Conservation (phyloP, 1,140 invertebrate species). For the Choristoneura fumiferana region DNA sequence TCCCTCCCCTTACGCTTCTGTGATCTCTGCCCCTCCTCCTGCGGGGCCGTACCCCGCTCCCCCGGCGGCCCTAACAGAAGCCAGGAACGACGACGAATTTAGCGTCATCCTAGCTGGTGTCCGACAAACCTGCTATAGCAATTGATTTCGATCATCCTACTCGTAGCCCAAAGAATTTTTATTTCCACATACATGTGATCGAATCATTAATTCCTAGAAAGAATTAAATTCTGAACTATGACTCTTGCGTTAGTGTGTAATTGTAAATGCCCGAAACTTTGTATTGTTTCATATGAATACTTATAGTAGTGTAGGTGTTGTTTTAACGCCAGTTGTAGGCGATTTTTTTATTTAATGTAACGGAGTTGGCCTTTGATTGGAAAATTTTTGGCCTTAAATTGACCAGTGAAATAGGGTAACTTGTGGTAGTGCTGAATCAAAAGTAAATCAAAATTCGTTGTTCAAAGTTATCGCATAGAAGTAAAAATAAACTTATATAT, state of each 20-base stretch:
- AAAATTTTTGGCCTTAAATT: no score
- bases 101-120: conserved; percentile 91
- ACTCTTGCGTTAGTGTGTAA: conserved; percentile 16
- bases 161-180: conserved; percentile 62
- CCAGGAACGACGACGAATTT: conserved; percentile 88
- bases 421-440: no score
- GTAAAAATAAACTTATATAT: no score
- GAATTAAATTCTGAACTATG: conserved; percentile 18
- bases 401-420: no score
- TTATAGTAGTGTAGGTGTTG: neutral
- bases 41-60: conserved; percentile 46
- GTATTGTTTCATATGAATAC: neutral
- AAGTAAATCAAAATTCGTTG: no score
- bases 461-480: no score
- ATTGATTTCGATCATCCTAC: conserved; percentile 76
- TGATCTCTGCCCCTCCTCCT: conserved; percentile 57
- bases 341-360: neutral
- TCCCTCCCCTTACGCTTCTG: conserved; percentile 63
- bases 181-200: conserved; percentile 28
- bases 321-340: conserved; percentile 11
- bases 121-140: conserved; percentile 92
- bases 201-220: conserved; percentile 22
- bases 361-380: no score
- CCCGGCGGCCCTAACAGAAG: conserved; percentile 74
- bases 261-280: conserved; percentile 12